Percentiles rank a stretch among this genome's conserved stretches.
Conservation (phyloP, 1,140 invertebrate species). For the Panonychus citri region DNA sequence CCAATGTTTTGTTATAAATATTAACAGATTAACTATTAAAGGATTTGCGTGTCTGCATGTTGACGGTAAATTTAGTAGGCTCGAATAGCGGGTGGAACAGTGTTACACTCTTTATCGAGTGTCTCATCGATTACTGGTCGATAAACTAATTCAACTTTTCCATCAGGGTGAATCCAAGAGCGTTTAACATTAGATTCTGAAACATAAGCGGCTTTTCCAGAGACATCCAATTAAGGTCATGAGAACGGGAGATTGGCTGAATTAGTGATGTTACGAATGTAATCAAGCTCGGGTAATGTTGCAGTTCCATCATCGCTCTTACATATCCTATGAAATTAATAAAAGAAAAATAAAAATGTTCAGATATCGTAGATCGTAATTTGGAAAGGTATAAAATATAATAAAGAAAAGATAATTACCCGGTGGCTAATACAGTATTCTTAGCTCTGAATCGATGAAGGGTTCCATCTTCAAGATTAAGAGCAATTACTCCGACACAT, state of each 20-base stretch:
- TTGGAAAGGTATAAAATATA: background rate
- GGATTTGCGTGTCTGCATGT: too few species aligned
- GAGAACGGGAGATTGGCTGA: too few species aligned
- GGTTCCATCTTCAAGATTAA: slow-evolving; percentile 90
- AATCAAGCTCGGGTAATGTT: too few species aligned
- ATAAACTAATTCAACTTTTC: slow-evolving; percentile 52
- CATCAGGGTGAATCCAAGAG: slow-evolving; percentile 52
- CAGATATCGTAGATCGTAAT: too few species aligned
- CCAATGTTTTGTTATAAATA: too few species aligned
- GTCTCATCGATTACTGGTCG: slow-evolving; percentile 80
- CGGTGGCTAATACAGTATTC: slow-evolving; percentile 43
- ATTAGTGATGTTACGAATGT: slow-evolving; percentile 62
- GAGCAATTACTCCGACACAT: slow-evolving; percentile 77
- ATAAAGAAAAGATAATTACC: slow-evolving; percentile 24
- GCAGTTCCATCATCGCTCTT: too few species aligned
- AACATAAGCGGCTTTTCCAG: slow-evolving; percentile 44
- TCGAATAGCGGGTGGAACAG: slow-evolving; percentile 70
- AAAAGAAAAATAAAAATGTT: too few species aligned
- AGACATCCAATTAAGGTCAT: slow-evolving; percentile 37
- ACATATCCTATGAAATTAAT: too few species aligned
- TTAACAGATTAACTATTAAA: too few species aligned
- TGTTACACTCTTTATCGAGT: slow-evolving; percentile 53
- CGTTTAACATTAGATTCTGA: slow-evolving; percentile 85
- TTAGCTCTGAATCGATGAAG: slow-evolving; percentile 62
- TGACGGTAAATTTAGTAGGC: too few species aligned